These are phyloP conservation scores for Mesoligia furuncula DNA, from an alignment of 2,888 invertebrate genomes.

Conservation along the genomic window DNA sequence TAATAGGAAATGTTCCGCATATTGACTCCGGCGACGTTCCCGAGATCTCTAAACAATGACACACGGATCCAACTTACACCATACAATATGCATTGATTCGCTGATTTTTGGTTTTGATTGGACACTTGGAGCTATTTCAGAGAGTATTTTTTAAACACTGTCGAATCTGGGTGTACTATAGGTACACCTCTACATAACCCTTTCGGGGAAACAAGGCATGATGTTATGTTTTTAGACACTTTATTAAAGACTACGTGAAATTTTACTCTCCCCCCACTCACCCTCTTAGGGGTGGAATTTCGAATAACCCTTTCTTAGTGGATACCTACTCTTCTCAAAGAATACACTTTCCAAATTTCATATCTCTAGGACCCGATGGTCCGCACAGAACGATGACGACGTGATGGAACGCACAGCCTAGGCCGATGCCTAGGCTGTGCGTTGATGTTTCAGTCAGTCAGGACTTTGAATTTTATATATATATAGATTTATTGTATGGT, in stretches of 20 bases:
- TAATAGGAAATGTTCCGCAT: slow-evolving; percentile 91
- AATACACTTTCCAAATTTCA: too few relatives aligned
- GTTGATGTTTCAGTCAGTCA: too few relatives aligned
- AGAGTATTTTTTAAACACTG: not conserved
- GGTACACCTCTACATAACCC: not conserved
- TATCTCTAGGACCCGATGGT: too few relatives aligned
- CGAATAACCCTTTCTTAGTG: too few relatives aligned
- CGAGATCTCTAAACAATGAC: slow-evolving; percentile 89
- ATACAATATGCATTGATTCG: slow-evolving; percentile 64
- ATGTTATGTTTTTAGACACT: not conserved
- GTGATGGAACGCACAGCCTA: too few relatives aligned
- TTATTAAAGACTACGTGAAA: not conserved
- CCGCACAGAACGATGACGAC: too few relatives aligned
- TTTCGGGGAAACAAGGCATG: not conserved
- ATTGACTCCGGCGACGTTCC: slow-evolving; percentile 88
- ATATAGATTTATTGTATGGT: not conserved
- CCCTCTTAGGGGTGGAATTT: too few relatives aligned
- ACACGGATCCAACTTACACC: slow-evolving; percentile 75
- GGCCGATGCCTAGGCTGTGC: too few relatives aligned
- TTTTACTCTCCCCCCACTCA: too few relatives aligned
- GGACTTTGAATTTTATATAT: too few relatives aligned
- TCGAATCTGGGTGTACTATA: not conserved
- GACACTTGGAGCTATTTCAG: not conserved
- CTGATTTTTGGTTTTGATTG: slow-evolving; percentile 57
- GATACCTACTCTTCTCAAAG: too few relatives aligned